Conservation (phyloP, 2,888 invertebrate species). For the Lasioglossum zephyrum region DNA sequence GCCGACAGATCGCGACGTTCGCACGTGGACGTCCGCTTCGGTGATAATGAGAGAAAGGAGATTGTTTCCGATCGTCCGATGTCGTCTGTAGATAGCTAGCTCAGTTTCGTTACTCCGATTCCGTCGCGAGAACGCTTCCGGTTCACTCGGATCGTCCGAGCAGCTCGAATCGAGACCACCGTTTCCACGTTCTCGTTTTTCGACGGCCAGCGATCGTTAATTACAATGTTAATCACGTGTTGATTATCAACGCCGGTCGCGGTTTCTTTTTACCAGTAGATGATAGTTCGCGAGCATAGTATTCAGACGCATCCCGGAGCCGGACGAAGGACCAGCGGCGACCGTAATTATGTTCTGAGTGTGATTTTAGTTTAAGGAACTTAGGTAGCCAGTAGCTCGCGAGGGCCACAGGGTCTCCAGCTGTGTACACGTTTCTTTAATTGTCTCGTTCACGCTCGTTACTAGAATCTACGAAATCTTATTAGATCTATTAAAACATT, state of each 20-base stretch:
- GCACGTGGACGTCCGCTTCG: background rate
- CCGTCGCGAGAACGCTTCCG: background rate
- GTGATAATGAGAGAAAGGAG: background rate
- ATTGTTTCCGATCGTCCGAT: slow-evolving; percentile 4
- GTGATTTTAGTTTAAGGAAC: slow-evolving; percentile 79
- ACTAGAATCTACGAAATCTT: background rate
- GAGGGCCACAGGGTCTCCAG: slow-evolving; percentile 29
- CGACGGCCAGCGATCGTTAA: background rate
- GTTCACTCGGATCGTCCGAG: background rate
- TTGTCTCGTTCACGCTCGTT: background rate
- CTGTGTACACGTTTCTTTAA: background rate
- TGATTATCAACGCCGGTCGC: background rate
- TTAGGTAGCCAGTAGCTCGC: slow-evolving; percentile 68
- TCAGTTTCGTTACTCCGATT: background rate
- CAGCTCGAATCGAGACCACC: background rate
- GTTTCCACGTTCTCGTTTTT: background rate
- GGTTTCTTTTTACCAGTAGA: slow-evolving; percentile 4
- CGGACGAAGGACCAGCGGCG: slow-evolving; percentile 43
- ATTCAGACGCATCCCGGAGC: slow-evolving; percentile 28
- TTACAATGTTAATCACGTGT: background rate
- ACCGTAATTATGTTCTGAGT: slow-evolving; percentile 78
- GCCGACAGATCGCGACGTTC: slow-evolving; percentile 61
- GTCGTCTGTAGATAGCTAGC: slow-evolving; percentile 1
- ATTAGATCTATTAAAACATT: too few species aligned
- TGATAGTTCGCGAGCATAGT: background rate